phyloP scores from a whole-genome alignment of 2,888 invertebrate genomes.

The Octodonta nipae region DNA sequence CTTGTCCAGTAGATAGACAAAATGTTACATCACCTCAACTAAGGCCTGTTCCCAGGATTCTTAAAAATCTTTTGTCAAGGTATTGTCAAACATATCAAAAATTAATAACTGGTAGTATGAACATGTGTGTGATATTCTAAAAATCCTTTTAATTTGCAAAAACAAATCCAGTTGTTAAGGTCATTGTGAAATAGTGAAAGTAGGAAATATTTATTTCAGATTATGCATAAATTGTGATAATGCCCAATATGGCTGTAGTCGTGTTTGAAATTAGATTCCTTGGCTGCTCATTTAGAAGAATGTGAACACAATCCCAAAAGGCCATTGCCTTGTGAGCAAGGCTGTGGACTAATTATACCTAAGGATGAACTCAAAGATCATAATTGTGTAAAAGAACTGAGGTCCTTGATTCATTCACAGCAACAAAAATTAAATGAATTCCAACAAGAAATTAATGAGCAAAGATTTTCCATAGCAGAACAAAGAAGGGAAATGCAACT shows the following conservation, averaged over 20 bases:
- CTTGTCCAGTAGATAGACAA: constrained; percentile 88
- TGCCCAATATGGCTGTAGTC: constrained; percentile 70
- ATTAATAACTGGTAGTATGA: too few relatives aligned
- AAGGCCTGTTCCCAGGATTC: constrained; percentile 82
- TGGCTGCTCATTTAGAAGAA: constrained; percentile 75
- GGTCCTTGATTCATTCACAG: constrained; percentile 71
- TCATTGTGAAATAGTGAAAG: too few relatives aligned
- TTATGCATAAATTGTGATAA: constrained; percentile 87
- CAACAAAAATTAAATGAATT: constrained; percentile 76
- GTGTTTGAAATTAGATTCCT: constrained; percentile 74
- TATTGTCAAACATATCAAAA: too few relatives aligned
- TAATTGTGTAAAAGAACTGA: constrained; percentile 81
- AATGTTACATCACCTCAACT: constrained; percentile 79
- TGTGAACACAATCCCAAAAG: constrained; percentile 91
- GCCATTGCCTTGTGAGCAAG: constrained; percentile 83
- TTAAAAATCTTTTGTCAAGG: constrained; percentile 81
- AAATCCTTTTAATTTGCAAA: too few relatives aligned
- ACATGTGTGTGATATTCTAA: too few relatives aligned
- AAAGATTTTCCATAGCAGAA: constrained; percentile 76
- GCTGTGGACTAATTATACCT: constrained; percentile 86
- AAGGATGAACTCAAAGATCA: constrained; percentile 90
- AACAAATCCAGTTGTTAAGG: too few relatives aligned
- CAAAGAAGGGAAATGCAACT: constrained; percentile 78
- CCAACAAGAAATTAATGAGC: constrained; percentile 75
- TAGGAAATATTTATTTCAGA: too few relatives aligned